Evolutionary conservation across 2,797 vertebrate species (phyloP).

Genomic region (Urocyon cinereoargenteus): DNA sequence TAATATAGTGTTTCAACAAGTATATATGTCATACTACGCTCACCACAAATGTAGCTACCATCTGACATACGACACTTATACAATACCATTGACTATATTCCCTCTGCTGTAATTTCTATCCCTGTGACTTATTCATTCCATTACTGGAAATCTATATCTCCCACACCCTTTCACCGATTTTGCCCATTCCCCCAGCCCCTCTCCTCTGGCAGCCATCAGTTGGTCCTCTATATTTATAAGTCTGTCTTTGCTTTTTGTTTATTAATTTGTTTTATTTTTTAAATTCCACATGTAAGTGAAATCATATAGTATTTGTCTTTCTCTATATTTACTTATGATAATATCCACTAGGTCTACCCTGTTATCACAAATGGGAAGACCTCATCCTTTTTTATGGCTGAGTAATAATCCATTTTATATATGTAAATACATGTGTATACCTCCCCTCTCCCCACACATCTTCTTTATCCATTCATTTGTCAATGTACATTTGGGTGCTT

Average conservation of each 20-base stretch:
- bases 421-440: not conserved
- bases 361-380: not conserved
- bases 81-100: not conserved
- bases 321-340: not conserved
- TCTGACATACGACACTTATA: not conserved
- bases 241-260: not conserved
- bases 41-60: not conserved
- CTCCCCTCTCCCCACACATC: not conserved
- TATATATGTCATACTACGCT: not conserved
- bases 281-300: not conserved
- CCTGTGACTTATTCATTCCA: not conserved
- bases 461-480: not conserved
- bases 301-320: not conserved
- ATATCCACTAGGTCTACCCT: not conserved
- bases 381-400: not conserved
- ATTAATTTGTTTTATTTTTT: not conserved
- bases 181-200: not conserved
- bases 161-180: not conserved
- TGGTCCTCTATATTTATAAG: not conserved
- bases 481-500: not conserved
- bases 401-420: not conserved
- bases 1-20: not conserved
- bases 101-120: not conserved
- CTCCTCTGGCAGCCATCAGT: not conserved
- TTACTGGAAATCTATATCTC: not conserved